These are phyloP conservation scores for Ceratosolen fusciceps DNA, from an alignment of 1,140 invertebrate species.

Conservation along the genomic window DNA sequence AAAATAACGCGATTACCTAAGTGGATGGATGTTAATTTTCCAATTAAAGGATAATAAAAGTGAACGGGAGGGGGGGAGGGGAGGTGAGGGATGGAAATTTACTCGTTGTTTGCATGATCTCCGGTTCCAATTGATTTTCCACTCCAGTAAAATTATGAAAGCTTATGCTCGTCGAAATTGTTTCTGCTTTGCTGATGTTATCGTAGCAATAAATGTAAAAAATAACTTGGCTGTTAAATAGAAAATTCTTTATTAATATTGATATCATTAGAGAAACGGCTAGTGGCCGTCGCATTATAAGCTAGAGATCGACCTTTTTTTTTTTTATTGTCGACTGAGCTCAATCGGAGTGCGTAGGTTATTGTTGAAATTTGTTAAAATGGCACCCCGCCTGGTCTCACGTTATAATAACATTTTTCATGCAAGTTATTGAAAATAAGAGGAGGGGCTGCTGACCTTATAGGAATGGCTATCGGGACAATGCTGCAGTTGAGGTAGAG, in stretches of 20 bases:
- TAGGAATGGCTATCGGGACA: conserved; percentile 56
- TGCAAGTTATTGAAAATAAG: too few relatives aligned
- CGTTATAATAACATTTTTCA: too few relatives aligned
- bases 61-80: too few relatives aligned
- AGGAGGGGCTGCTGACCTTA: neutral
- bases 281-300: too few relatives aligned
- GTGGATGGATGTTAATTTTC: neutral
- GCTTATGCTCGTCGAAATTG: neutral
- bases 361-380: too few relatives aligned
- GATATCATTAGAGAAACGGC: too few relatives aligned
- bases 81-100: too few relatives aligned
- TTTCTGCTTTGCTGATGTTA: conserved; percentile 45
- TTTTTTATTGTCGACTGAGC: too few relatives aligned
- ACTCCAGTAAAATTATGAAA: neutral
- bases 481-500: conserved; percentile 81
- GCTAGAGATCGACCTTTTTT: too few relatives aligned
- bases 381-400: too few relatives aligned
- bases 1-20: conserved; percentile 2
- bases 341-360: too few relatives aligned
- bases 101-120: neutral
- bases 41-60: neutral
- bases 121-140: neutral
- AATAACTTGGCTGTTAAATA: conserved; percentile 73
- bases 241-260: conserved; percentile 13
- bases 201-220: conserved; percentile 82